Evolutionary conservation across 2,888 invertebrate species (phyloP), one percentile per base, ranked within the genome.

Genomic region (Folsomia candida): DNA sequence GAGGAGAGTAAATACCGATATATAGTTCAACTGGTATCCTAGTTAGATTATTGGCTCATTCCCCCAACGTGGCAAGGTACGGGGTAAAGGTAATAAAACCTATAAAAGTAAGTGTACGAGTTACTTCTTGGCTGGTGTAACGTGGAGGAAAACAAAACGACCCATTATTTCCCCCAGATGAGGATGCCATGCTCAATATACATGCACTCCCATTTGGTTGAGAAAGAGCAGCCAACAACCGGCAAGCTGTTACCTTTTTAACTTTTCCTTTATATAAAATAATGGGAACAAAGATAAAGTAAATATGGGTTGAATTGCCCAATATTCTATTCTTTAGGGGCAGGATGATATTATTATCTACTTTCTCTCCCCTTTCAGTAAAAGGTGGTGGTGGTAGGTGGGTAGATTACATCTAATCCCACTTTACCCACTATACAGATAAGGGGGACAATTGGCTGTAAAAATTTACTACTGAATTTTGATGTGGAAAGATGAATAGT

Each of bases 171-270:
- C 37, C 37, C 6, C n/a, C n/a, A n/a, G n/a, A n/a, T n/a, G n/a
- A n/a, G n/a, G n/a, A n/a, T n/a, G n/a, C n/a, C 6, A 37, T 37
- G 37, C 37, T 37, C 37, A 37, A 37, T 37, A n/a, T 37, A 4
- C 14, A 37, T 37, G 37, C 37, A 37, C n/a, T n/a, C n/a, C n/a
- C n/a, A n/a, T n/a, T n/a, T n/a, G n/a, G n/a, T n/a, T n/a, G n/a
- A n/a, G n/a, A n/a, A n/a, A n/a, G n/a, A n/a, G n/a, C n/a, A n/a
- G n/a, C n/a, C n/a, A n/a, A n/a, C n/a, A n/a, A n/a, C n/a, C 14
- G 37, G 37, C 70, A 70, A 70, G 70, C 70, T 70, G 66, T 70
- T 70, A 70, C 70, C 70, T 70, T 70, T 58, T 58, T 69, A 57
- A 58, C 29, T 58, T 60, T 61, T 64, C 29, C 47, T 64, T 64